Evolutionary conservation across 2,888 invertebrate genomes (phyloP).

Genomic region (Bellardia bayeri): DNA sequence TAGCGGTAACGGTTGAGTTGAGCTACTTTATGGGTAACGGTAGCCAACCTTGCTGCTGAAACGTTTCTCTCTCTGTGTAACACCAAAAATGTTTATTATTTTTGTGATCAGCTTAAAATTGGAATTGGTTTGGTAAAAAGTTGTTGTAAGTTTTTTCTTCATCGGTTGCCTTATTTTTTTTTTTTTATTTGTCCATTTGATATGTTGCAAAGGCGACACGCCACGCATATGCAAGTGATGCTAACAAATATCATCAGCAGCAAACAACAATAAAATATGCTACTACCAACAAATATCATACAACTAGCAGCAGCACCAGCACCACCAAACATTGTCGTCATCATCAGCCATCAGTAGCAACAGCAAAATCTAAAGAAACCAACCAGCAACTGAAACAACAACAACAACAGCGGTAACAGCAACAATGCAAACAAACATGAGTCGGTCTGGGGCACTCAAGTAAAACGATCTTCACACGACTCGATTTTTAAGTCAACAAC

Average conservation of each 20-base stretch:
- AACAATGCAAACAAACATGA: conserved; percentile 22
- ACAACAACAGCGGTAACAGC: background rate
- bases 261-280: conserved; percentile 48
- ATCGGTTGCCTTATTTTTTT: conserved; percentile 44
- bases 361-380: conserved; percentile 48
- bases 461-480: conserved; percentile 82
- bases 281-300: conserved; percentile 39
- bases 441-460: conserved; percentile 67
- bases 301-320: conserved; percentile 16
- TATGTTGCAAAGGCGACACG: conserved; percentile 72
- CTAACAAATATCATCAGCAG: conserved; percentile 54
- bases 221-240: conserved; percentile 73
- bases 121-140: conserved; percentile 60
- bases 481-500: conserved; percentile 84
- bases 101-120: conserved; percentile 56
- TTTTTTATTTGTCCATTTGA: conserved; percentile 51
- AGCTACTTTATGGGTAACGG: too few species aligned
- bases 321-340: conserved; percentile 23
- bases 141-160: conserved; percentile 29
- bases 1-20: too few species aligned
- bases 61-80: background rate
- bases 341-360: conserved; percentile 51
- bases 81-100: conserved; percentile 34
- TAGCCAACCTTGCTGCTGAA: too few species aligned
- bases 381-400: conserved; percentile 38